Conservation (phyloP, 1,140 invertebrate species). For the Planococcus citri region DNA sequence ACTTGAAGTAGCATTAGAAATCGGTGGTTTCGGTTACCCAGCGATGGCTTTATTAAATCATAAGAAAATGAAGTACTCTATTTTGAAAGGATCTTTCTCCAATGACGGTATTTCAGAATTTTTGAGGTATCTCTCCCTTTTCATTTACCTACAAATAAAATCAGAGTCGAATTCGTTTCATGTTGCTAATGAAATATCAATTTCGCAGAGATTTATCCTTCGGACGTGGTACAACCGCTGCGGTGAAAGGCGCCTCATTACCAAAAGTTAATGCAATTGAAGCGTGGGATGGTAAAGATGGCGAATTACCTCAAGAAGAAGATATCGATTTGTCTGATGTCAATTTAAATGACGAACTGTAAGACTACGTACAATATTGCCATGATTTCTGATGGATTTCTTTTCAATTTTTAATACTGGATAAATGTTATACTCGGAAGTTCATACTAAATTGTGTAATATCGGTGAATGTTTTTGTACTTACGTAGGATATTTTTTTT, state of each 20-base stretch:
- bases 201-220: conserved; percentile 76
- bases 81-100: conserved; percentile 87
- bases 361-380: conserved; percentile 33
- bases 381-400: not conserved
- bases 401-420: not conserved
- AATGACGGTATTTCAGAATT: conserved; percentile 91
- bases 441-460: conserved; percentile 62
- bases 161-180: not conserved
- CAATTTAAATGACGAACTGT: conserved; percentile 73
- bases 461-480: not conserved
- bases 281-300: conserved; percentile 96
- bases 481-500: not conserved
- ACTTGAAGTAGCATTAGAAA: conserved; percentile 79
- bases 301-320: conserved; percentile 73
- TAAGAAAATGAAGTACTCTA: conserved; percentile 94
- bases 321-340: conserved; percentile 88
- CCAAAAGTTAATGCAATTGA: conserved; percentile 60
- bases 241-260: conserved; percentile 71
- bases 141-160: conserved; percentile 11
- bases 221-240: conserved; percentile 82
- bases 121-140: conserved; percentile 43
- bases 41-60: conserved; percentile 93
- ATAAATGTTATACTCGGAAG: conserved; percentile 33
- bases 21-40: conserved; percentile 84
- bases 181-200: not conserved